Conservation (phyloP, 2,113 vertebrate genomes). For the Anarrhichthys ocellatus region DNA sequence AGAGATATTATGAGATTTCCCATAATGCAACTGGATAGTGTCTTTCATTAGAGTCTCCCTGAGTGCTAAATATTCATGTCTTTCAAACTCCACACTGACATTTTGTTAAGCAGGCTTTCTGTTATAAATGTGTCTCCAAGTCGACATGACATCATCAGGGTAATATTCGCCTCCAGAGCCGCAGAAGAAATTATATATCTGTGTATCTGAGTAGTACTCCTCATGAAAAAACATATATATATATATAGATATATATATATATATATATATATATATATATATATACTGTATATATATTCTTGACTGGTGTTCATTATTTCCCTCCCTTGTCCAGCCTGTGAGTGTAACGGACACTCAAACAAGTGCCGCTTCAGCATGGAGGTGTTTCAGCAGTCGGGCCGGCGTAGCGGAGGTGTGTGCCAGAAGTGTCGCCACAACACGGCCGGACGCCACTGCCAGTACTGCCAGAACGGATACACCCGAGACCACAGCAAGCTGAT, state of each 20-base stretch:
- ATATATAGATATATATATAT: too few species aligned
- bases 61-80: neutral
- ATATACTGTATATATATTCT: neutral
- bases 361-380: constrained; percentile 92
- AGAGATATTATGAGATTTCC: neutral
- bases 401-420: constrained; percentile 89
- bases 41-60: neutral
- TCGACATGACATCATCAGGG: neutral
- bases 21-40: neutral
- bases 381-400: constrained; percentile 89
- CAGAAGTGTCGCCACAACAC: constrained; percentile 92
- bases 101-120: neutral
- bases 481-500: constrained; percentile 85
- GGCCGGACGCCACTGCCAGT: constrained; percentile 90
- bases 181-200: neutral
- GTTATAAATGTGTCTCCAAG: neutral
- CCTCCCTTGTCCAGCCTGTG: constrained; percentile 81
- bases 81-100: constrained; percentile 1
- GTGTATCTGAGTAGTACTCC: neutral
- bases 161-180: neutral
- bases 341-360: constrained; percentile 89
- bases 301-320: neutral
- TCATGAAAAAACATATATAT: too few species aligned
- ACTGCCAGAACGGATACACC: constrained; percentile 89
- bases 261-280: too few species aligned